These are phyloP conservation scores for Porites cylindrica DNA, from an alignment of 92 coral and sea anemone genomes.

Conservation along the genomic window DNA sequence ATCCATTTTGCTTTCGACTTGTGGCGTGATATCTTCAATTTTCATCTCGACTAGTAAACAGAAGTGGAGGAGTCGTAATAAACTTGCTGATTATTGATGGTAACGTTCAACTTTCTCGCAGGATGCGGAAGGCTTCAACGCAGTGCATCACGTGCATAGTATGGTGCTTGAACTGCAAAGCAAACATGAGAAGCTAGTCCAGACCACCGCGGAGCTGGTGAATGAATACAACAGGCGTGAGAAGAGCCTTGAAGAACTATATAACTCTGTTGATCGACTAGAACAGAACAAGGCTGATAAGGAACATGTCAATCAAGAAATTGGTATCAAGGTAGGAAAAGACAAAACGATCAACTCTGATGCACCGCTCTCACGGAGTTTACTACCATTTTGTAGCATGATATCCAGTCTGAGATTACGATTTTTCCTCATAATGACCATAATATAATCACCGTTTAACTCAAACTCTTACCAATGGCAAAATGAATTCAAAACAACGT, in stretches of 20 bases:
- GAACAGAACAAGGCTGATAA: slow-evolving; percentile 94
- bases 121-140: slow-evolving; percentile 98
- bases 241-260: slow-evolving; percentile 81
- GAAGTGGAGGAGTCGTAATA: background rate
- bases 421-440: no score
- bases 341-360: background rate
- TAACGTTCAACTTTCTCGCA: slow-evolving; percentile 9
- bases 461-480: no score
- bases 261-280: slow-evolving; percentile 71
- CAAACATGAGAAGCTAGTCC: slow-evolving; percentile 84
- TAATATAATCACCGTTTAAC: no score
- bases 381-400: no score
- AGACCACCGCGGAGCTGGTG: slow-evolving; percentile 88
- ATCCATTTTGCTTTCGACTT: no score
- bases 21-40: no score
- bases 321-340: slow-evolving; percentile 69
- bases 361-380: no score
- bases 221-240: slow-evolving; percentile 97
- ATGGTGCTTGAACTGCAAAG: slow-evolving; percentile 92
- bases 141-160: slow-evolving; percentile 95
- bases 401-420: no score
- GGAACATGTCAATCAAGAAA: slow-evolving; percentile 83
- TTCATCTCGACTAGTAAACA: no score
- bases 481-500: no score
- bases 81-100: background rate